Evolutionary conservation across 1,140 invertebrate genomes (phyloP).

Genomic region (Ruditapes philippinarum): DNA sequence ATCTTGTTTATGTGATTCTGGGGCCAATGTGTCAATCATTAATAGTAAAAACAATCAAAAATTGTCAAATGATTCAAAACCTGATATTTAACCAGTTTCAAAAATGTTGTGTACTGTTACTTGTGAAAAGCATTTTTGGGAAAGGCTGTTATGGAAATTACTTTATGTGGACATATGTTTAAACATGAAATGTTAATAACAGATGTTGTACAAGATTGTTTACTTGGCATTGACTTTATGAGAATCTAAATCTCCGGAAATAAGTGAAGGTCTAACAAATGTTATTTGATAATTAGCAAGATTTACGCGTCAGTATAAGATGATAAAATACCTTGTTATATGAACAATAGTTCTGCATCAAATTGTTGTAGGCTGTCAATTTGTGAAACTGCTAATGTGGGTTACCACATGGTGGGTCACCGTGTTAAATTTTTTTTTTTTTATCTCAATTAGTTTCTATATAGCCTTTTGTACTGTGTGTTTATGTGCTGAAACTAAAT

Average conservation of each 20-base stretch:
- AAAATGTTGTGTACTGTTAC: constrained; percentile 8
- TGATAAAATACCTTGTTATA: constrained; percentile 20
- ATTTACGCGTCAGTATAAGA: neutral
- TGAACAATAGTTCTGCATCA: neutral
- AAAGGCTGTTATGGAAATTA: neutral
- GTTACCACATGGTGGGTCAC: too few relatives aligned
- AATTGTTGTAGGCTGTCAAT: constrained; percentile 25
- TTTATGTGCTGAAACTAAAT: too few relatives aligned
- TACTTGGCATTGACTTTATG: constrained; percentile 22
- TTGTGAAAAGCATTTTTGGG: neutral
- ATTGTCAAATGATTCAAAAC: neutral
- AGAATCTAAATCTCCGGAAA: too few relatives aligned
- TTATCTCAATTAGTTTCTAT: too few relatives aligned
- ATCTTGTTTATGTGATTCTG: constrained; percentile 25
- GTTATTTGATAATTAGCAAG: constrained; percentile 18
- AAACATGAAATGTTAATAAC: neutral
- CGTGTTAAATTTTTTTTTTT: too few relatives aligned
- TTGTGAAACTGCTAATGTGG: too few relatives aligned
- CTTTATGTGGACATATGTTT: neutral
- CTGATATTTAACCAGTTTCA: neutral
- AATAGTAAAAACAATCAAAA: neutral
- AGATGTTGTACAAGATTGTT: constrained; percentile 17
- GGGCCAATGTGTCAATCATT: neutral
- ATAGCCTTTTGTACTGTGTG: too few relatives aligned
- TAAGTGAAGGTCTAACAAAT: neutral